Conservation (phyloP, 2,888 invertebrate species). For the Gymnoscelis rufifasciata region DNA sequence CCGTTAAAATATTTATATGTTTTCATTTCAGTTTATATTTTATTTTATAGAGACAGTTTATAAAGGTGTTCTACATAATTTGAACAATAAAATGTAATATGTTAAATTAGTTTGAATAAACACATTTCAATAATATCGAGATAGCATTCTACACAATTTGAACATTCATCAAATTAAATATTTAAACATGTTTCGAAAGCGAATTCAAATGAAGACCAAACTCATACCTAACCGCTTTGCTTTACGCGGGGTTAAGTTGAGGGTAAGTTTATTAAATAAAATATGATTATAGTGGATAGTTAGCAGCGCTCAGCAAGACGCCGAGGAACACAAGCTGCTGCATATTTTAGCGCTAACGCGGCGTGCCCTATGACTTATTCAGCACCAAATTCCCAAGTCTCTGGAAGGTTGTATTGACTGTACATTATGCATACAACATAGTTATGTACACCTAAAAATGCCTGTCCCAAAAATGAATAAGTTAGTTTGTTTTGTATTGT, state of each 20-base stretch:
- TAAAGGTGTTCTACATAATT: too few relatives aligned
- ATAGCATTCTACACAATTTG: too few relatives aligned
- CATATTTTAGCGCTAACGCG: constrained; percentile 71
- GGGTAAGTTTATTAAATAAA: constrained; percentile 69
- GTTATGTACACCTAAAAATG: constrained; percentile 31
- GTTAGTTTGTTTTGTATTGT: constrained; percentile 15
- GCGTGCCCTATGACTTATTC: constrained; percentile 71
- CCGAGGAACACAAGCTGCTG: constrained; percentile 73
- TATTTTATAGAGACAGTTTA: too few relatives aligned
- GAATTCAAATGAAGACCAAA: too few relatives aligned
- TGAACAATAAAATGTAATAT: too few relatives aligned
- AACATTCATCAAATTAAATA: too few relatives aligned
- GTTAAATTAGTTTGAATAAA: too few relatives aligned
- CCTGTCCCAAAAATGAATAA: constrained; percentile 16
- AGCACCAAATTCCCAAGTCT: constrained; percentile 65
- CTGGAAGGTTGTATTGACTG: constrained; percentile 59
- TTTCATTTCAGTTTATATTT: too few relatives aligned
- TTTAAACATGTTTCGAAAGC: too few relatives aligned
- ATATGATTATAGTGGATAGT: constrained; percentile 62
- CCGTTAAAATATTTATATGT: too few relatives aligned
- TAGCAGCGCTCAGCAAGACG: constrained; percentile 61
- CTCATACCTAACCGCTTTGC: background rate
- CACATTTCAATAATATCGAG: too few relatives aligned
- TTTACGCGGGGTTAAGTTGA: constrained; percentile 29
- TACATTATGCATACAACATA: constrained; percentile 62